Evolutionary conservation across 2,113 vertebrate species (phyloP).

Genomic region (Delphinapterus leucas): DNA sequence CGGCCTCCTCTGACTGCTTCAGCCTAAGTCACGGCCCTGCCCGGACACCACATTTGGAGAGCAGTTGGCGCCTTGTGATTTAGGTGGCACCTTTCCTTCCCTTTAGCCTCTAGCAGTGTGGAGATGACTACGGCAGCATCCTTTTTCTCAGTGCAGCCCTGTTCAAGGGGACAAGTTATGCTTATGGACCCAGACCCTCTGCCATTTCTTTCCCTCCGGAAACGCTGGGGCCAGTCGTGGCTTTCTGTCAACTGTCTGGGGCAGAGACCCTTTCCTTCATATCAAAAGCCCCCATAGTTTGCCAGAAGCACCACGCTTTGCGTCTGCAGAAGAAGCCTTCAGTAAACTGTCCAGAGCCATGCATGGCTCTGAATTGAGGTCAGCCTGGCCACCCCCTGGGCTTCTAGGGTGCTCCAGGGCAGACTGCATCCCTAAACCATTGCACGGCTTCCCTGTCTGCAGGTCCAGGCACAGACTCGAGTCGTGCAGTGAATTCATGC

Average conservation of each 20-base stretch:
- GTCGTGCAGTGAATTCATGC: not conserved
- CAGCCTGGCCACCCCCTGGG: not conserved
- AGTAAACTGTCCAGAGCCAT: not conserved
- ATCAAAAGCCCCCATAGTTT: not conserved
- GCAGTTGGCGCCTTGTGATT: not conserved
- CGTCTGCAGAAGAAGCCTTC: not conserved
- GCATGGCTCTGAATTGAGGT: conserved; percentile 6
- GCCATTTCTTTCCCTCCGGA: not conserved
- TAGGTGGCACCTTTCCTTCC: not conserved
- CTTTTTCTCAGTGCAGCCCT: not conserved
- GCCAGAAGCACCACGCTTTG: not conserved
- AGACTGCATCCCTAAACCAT: not conserved
- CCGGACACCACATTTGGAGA: not conserved
- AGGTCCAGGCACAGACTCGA: not conserved
- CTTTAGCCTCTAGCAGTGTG: not conserved
- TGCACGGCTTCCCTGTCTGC: not conserved
- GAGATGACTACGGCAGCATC: not conserved
- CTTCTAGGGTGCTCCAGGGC: not conserved
- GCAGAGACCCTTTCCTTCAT: not conserved
- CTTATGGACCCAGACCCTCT: not conserved
- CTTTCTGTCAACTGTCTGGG: not conserved
- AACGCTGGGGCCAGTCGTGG: not conserved
- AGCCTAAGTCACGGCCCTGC: not conserved
- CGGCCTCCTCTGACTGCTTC: not conserved
- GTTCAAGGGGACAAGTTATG: not conserved